Evolutionary conservation across 2,113 vertebrate species (phyloP), one percentile per base, ranked within the genome.

Genomic region (Microtus pennsylvanicus): DNA sequence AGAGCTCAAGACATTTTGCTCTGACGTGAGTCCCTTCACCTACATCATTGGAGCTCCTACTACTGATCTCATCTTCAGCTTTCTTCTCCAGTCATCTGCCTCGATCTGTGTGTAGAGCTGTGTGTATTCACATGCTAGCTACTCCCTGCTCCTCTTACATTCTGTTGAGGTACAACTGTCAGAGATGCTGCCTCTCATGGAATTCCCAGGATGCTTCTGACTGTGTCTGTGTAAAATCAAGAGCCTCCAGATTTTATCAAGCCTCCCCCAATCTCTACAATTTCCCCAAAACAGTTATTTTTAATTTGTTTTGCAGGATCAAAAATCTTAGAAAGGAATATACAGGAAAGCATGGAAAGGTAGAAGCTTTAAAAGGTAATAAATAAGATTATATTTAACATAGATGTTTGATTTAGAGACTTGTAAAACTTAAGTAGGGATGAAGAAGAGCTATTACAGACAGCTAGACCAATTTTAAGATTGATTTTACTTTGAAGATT

Each of bases 301-400:
- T 12, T 35, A 0, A 22, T 1, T 26, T n/a, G 81, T 83, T 80
- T 97, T 97, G 76, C 94, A 99, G 99, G 96, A 99, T 99, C 94
- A 98, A 85, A 97, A 99, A 99, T 96, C 98, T 99, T 97, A 98
- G 96, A 55, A 99, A 99, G 97, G 33, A 96, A 7, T 99, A 99
- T 94, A 98, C 98, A 93, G 98, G 98, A 94, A 99, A 99, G 91
- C 98, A 98, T 94, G 98, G 92, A 93, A 98, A 93, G 87, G 98
- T 99, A 96, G 99, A 99, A 97, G 99, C 99, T 77, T 98, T 99
- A 72, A 98, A 98, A 98, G 99, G 99, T 99, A 97, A 91, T 83
- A 47, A 80, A 50, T 24, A 50, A 22, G 7, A 0, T 58, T 76
- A 0, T 28, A 65, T 83, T 74, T 76, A 80, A n/a, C 19, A 6